Base-by-base conservation (phyloP, 1,140 invertebrate genomes). In the Scaptomyza hsui region DNA sequence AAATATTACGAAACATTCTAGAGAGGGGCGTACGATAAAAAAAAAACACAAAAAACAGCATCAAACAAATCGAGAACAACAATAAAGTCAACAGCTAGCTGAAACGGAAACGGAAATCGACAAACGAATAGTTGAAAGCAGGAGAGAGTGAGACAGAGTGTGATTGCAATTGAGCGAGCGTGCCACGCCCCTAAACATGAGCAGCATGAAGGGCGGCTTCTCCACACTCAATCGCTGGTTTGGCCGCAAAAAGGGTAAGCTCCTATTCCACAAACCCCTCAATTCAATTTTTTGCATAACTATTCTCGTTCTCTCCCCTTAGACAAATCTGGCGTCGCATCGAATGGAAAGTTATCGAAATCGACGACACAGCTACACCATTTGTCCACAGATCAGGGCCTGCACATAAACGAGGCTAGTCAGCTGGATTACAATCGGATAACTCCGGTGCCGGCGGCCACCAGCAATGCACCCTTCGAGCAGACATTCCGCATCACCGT, bases 401-500 rank as follows among this genome's bases (percentile, higher is more conserved):
- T 89, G 59, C 78, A 82, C 52, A 82, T 89, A 26, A 89, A 90
- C 51, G 88, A 91, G 77, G 65, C 90, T 91, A 91, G 90, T 91
- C 90, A 91, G 65, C 67, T 91, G 79, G 88, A 91, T 63, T 89
- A 91, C 45, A 91, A 91, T 76, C 88, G 89, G 47, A 91, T 91
- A 47, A 89, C 88, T 0, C 91, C 91, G 12, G 69, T 91, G 42
- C 91, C 91, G 35, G 85, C 79, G 24, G 83, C 88, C 51, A 91
- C 90, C 42, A 90, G 79, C 56, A 91, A 90, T 69, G 90, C 90
- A 7, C 91, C 90, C 16, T 91, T 91, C 29, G 91, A 91, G 72
- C 91, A 91, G 68, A 91, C 90, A 12, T 91, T 91, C 49, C 89
- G 91, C 45, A 91, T 91, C 16, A 91, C 90, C 4, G 95, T 98